phyloP scores from a whole-genome alignment of 2,888 invertebrate species.

The Pandemis cinnamomeana region DNA sequence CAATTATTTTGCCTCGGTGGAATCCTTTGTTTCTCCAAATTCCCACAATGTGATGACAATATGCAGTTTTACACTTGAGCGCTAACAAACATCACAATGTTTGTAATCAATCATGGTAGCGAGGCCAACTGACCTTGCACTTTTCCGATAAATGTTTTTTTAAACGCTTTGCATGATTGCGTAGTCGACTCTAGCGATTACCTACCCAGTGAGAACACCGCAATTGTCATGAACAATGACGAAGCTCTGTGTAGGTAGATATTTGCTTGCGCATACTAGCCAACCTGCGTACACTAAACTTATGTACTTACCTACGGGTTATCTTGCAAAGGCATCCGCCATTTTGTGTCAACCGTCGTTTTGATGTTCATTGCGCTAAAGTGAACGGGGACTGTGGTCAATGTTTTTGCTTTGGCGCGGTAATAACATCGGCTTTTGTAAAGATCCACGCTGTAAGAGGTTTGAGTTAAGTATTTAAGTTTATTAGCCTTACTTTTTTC shows the following conservation, averaged over 20 bases:
- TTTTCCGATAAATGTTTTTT: constrained; percentile 64
- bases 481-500: background rate
- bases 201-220: constrained; percentile 69
- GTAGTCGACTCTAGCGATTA: constrained; percentile 60
- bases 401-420: constrained; percentile 56
- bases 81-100: constrained; percentile 2
- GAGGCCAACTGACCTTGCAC: constrained; percentile 62
- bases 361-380: constrained; percentile 69
- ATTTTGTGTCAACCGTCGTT: constrained; percentile 70
- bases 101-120: constrained; percentile 43
- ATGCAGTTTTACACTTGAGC: constrained; percentile 7
- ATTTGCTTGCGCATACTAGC: constrained; percentile 57
- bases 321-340: constrained; percentile 58
- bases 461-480: background rate
- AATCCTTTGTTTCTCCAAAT: constrained; percentile 18
- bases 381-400: constrained; percentile 64
- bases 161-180: constrained; percentile 60
- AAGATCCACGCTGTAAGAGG: background rate
- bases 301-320: constrained; percentile 30
- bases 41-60: constrained; percentile 27
- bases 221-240: constrained; percentile 73
- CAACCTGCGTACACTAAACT: constrained; percentile 57
- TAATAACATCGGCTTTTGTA: constrained; percentile 37
- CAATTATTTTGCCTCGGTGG: background rate
- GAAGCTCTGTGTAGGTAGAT: constrained; percentile 59